These are phyloP conservation scores for Saguinus midas DNA, from an alignment of 2,113 vertebrate genomes.

Conservation along the genomic window DNA sequence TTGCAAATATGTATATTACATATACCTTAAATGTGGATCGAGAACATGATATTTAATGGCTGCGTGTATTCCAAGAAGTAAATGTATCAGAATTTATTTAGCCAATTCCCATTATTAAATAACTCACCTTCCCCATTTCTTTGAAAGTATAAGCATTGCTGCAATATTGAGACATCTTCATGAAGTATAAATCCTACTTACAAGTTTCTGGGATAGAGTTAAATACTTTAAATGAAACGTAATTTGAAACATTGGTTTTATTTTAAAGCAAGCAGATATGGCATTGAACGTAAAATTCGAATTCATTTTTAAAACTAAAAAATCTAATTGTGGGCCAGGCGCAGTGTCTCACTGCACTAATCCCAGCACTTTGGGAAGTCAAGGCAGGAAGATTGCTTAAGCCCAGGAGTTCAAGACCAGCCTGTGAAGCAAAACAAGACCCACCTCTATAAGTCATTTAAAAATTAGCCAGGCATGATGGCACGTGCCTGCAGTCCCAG, in stretches of 20 bases:
- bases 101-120: no score
- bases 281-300: neutral
- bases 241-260: neutral
- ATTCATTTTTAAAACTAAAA: neutral
- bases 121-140: neutral
- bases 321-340: no score
- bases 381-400: no score
- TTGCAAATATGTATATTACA: neutral
- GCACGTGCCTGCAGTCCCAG: no score
- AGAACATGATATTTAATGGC: neutral
- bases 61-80: neutral
- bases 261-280: neutral
- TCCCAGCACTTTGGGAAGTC: no score
- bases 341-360: no score
- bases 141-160: neutral
- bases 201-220: neutral
- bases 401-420: no score
- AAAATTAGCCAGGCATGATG: no score
- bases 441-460: no score
- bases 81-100: neutral
- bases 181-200: neutral
- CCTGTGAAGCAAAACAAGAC: no score
- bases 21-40: neutral
- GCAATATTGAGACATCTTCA: neutral
- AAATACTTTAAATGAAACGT: neutral